Evolutionary conservation across 2,113 vertebrate genomes (phyloP).

Genomic region (Chlamydotis undulata): DNA sequence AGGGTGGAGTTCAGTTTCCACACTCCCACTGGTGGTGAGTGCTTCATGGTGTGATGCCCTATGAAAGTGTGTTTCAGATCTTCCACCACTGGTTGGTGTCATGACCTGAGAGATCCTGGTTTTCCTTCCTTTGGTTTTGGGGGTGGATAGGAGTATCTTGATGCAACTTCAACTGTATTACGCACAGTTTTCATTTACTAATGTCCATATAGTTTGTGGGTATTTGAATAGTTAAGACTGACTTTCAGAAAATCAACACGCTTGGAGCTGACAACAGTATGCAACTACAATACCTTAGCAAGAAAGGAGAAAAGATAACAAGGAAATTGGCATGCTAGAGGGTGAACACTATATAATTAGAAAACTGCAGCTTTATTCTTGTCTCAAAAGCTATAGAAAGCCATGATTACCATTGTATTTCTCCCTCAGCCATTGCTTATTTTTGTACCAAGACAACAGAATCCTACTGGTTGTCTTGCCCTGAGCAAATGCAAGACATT

Average conservation of each 20-base stretch:
- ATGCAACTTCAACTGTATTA: neutral
- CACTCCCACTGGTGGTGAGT: neutral
- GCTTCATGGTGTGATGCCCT: neutral
- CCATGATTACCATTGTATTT: neutral
- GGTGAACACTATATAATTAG: neutral
- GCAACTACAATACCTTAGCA: neutral
- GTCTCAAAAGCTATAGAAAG: constrained; percentile 21
- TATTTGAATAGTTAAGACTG: neutral
- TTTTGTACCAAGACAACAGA: neutral
- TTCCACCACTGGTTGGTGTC: neutral
- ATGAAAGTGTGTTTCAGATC: neutral
- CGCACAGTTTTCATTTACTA: neutral
- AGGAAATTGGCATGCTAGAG: neutral
- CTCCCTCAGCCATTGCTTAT: neutral
- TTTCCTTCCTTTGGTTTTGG: neutral
- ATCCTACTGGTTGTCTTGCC: constrained; percentile 12
- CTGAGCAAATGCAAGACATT: neutral
- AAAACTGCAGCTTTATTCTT: constrained; percentile 20
- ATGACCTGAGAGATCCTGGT: neutral
- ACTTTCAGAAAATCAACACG: neutral
- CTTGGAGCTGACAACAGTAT: neutral
- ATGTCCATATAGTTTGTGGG: neutral
- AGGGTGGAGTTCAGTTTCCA: neutral
- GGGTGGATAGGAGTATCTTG: neutral
- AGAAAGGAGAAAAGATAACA: neutral